Evolutionary conservation across 1,140 invertebrate genomes (phyloP).

Genomic region (Colletes gigas): DNA sequence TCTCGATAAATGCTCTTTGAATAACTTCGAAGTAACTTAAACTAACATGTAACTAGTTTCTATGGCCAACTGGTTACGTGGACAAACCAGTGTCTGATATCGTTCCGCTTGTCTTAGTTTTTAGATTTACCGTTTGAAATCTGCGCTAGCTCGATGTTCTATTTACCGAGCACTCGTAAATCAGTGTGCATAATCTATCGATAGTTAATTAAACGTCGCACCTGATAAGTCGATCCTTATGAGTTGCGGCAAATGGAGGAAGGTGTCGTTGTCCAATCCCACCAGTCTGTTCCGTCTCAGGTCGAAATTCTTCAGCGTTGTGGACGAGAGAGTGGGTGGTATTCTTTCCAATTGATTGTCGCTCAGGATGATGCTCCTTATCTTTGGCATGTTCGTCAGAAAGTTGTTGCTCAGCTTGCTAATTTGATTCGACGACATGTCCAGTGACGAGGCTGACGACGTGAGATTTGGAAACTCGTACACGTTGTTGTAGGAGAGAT

Average conservation of each 20-base stretch:
- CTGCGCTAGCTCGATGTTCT: too few relatives aligned
- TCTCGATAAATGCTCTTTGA: too few relatives aligned
- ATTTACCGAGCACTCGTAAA: too few relatives aligned
- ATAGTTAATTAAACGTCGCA: conserved; percentile 9
- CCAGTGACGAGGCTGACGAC: conserved; percentile 74
- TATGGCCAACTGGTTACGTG: too few relatives aligned
- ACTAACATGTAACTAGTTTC: too few relatives aligned
- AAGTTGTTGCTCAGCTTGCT: conserved; percentile 80
- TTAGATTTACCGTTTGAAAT: too few relatives aligned
- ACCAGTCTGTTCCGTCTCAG: conserved; percentile 70
- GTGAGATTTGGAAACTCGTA: conserved; percentile 63
- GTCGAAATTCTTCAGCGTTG: conserved; percentile 63
- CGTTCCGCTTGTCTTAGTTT: too few relatives aligned
- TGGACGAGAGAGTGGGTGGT: conserved; percentile 60
- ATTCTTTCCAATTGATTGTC: conserved; percentile 70
- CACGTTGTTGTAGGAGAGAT: conserved; percentile 84
- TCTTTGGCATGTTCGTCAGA: conserved; percentile 81
- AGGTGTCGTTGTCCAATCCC: conserved; percentile 59
- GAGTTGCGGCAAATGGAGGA: conserved; percentile 66
- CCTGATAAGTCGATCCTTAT: conserved; percentile 74
- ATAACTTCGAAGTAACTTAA: too few relatives aligned
- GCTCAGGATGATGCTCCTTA: conserved; percentile 83
- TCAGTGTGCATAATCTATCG: not conserved
- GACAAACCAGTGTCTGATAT: too few relatives aligned
- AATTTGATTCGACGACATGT: conserved; percentile 86